These are phyloP conservation scores for Euwallacea similis DNA, from an alignment of 1,140 invertebrate species.

Conservation along the genomic window DNA sequence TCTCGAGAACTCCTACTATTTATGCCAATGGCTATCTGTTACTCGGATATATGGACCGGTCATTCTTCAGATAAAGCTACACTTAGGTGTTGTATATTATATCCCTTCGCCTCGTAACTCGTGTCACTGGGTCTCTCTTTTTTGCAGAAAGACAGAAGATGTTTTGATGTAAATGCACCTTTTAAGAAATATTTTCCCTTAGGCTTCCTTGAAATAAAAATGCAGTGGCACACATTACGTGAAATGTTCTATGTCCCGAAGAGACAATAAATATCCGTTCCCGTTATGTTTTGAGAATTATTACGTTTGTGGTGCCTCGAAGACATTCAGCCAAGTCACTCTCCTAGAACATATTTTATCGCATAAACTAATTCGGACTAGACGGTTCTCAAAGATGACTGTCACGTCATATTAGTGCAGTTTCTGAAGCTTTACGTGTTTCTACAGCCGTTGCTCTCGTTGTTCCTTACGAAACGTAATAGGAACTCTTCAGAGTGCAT, in stretches of 20 bases:
- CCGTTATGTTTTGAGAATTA: neutral
- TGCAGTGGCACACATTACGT: too few species aligned
- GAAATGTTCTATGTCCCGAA: neutral
- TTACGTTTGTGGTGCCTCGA: slow-evolving; percentile 2
- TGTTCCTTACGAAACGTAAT: slow-evolving; percentile 30
- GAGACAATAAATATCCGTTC: slow-evolving; percentile 6
- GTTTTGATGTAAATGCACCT: neutral
- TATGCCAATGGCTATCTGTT: slow-evolving; percentile 25
- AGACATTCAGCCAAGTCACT: slow-evolving; percentile 22
- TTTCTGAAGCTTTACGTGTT: slow-evolving; percentile 34
- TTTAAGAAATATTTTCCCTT: too few species aligned
- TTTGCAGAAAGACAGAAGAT: neutral
- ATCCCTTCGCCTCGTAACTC: neutral
- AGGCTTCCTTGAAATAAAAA: too few species aligned
- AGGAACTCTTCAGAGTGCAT: slow-evolving; percentile 27
- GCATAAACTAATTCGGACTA: slow-evolving; percentile 31
- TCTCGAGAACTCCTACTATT: slow-evolving; percentile 33
- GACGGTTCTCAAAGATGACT: slow-evolving; percentile 34
- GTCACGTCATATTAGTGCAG: slow-evolving; percentile 35
- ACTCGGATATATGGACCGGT: slow-evolving; percentile 1
- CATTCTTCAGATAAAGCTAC: slow-evolving; percentile 13
- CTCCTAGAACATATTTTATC: slow-evolving; percentile 28
- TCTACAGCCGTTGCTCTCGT: slow-evolving; percentile 15
- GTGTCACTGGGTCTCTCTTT: neutral
- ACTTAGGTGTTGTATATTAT: slow-evolving; percentile 7